Evolutionary conservation across 53 echinoderm and acorn worm genomes (phyloP).

Genomic region (Pentamera pediparva): DNA sequence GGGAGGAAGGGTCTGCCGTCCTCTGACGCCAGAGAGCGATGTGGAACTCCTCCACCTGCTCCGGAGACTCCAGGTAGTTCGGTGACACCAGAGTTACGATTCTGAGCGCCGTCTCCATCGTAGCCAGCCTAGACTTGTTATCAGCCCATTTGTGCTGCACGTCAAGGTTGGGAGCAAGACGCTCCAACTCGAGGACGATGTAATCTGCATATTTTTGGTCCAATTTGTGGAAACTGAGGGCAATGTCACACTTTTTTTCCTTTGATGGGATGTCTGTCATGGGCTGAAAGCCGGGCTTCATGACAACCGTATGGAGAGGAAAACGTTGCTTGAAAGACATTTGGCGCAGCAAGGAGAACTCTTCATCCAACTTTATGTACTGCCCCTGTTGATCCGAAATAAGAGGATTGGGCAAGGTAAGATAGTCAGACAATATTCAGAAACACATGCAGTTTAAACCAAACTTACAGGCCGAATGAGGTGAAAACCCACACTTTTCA

Average conservation of each 20-base stretch:
- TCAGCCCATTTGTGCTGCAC: constrained; percentile 32
- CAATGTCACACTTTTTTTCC: constrained; percentile 44
- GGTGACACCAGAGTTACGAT: constrained; percentile 76
- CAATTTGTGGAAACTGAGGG: constrained; percentile 57
- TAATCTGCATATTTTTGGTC: constrained; percentile 59
- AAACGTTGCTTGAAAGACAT: background rate
- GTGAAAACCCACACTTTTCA: too few relatives aligned
- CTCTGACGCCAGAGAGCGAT: constrained; percentile 81
- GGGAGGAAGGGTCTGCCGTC: constrained; percentile 18
- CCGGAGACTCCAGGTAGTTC: constrained; percentile 62
- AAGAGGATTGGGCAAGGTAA: background rate
- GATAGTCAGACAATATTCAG: too few relatives aligned
- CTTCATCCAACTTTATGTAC: constrained; percentile 1
- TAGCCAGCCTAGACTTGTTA: constrained; percentile 50
- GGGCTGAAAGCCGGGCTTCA: background rate
- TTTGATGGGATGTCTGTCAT: background rate
- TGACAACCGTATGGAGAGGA: background rate
- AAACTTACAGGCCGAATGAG: too few relatives aligned
- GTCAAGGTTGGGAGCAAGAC: constrained; percentile 31
- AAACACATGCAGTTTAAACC: too few relatives aligned
- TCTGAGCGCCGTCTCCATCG: constrained; percentile 58
- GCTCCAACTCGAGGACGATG: constrained; percentile 14
- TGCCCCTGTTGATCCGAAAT: background rate
- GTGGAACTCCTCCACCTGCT: constrained; percentile 86
- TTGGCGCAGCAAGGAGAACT: background rate